Evolutionary conservation across 2,888 invertebrate species (phyloP).

Genomic region (Ochropacha duplaris): DNA sequence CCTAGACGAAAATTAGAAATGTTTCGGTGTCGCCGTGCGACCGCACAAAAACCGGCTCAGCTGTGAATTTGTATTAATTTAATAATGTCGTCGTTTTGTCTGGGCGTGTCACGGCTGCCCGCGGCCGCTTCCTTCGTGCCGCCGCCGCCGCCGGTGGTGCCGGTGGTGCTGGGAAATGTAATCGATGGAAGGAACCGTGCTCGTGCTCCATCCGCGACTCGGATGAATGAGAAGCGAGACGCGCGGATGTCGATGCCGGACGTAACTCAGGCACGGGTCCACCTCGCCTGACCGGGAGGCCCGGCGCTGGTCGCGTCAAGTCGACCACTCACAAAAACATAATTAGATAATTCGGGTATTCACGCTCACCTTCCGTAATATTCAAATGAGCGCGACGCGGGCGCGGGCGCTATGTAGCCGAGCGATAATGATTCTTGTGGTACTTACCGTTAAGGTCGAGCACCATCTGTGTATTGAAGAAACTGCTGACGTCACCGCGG

Average conservation of each 20-base stretch:
- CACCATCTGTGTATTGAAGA: conserved; percentile 79
- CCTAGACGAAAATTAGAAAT: conserved; percentile 74
- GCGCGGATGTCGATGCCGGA: neutral
- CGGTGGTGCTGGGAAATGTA: neutral
- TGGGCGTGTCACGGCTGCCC: conserved; percentile 38
- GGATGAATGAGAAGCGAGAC: conserved; percentile 3
- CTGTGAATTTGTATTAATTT: conserved; percentile 70
- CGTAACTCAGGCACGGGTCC: no score
- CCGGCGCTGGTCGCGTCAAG: conserved; percentile 8
- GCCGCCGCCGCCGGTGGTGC: no score
- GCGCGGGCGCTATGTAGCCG: conserved; percentile 16
- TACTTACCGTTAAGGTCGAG: conserved; percentile 78
- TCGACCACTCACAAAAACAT: conserved; percentile 41
- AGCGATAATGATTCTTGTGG: conserved; percentile 23
- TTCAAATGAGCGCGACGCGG: conserved; percentile 40
- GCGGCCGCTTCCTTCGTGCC: conserved; percentile 4
- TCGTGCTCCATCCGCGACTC: conserved; percentile 3
- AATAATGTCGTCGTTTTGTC: conserved; percentile 69
- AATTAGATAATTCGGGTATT: conserved; percentile 45
- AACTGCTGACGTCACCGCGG: conserved; percentile 77
- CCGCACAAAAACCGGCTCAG: conserved; percentile 53
- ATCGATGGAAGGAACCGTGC: conserved; percentile 7
- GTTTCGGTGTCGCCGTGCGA: conserved; percentile 61
- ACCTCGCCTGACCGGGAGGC: neutral
- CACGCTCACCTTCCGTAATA: conserved; percentile 34